phyloP scores from a whole-genome alignment of 2,113 vertebrate genomes.

The Gopherus evgoodei region DNA sequence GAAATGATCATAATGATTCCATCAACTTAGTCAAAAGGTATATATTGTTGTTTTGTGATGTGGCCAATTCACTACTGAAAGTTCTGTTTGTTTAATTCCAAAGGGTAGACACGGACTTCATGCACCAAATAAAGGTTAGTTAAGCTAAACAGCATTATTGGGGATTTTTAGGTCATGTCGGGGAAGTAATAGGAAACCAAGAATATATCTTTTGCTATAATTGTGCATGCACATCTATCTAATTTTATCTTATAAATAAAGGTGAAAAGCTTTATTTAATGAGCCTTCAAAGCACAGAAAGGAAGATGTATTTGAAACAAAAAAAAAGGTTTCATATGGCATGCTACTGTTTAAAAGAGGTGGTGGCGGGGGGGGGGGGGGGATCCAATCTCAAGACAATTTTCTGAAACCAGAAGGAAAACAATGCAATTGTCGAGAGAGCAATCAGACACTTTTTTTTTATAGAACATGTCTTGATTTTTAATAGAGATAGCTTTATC shows the following conservation, averaged over 20 bases:
- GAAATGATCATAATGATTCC: background rate
- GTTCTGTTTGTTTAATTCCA: background rate
- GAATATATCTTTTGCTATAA: background rate
- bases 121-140: background rate
- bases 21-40: background rate
- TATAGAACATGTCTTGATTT: conserved; percentile 66
- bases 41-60: background rate
- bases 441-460: conserved; percentile 61
- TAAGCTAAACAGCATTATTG: background rate
- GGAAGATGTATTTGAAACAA: conserved; percentile 59
- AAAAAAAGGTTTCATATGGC: conserved; percentile 55
- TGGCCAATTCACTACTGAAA: background rate
- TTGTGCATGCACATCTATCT: background rate
- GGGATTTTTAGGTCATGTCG: background rate
- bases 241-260: background rate
- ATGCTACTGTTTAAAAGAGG: conserved; percentile 32
- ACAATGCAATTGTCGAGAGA: conserved; percentile 70
- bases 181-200: background rate
- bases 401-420: conserved; percentile 72
- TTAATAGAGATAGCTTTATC: conserved; percentile 72
- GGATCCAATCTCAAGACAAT: conserved; percentile 74
- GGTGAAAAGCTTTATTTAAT: conserved; percentile 47
- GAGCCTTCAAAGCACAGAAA: conserved; percentile 38
- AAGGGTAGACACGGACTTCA: background rate
- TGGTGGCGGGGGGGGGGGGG: background rate